A percentile compares a stretch with the other conserved stretches of the same genome.
phyloP scores from a whole-genome alignment of 2,888 invertebrate species.

The Agrilus mali region DNA sequence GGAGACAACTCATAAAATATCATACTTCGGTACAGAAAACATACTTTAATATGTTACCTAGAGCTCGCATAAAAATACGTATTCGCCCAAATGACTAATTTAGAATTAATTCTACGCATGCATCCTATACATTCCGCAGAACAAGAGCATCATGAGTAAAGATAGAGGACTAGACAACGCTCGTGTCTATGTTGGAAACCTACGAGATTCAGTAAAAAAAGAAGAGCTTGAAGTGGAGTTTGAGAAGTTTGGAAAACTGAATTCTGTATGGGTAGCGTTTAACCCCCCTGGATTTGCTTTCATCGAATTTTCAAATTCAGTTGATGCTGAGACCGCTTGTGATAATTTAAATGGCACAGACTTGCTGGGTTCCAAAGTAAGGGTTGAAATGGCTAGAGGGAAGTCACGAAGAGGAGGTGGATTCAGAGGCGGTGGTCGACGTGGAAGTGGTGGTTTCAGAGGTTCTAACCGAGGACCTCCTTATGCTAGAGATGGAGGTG shows the following conservation, averaged over 20 bases:
- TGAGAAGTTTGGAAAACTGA: conserved; percentile 83
- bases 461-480: conserved; percentile 10
- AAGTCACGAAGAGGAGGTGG: conserved; percentile 53
- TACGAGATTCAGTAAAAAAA: conserved; percentile 79
- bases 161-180: conserved; percentile 40
- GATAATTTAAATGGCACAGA: conserved; percentile 79
- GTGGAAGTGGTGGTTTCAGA: conserved; percentile 20
- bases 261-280: conserved; percentile 87
- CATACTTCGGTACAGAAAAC: too few species aligned
- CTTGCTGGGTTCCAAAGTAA: conserved; percentile 73
- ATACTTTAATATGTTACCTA: conserved; percentile 2
- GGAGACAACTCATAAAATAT: too few species aligned
- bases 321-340: conserved; percentile 83
- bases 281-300: conserved; percentile 92
- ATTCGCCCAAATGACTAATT: conserved; percentile 32
- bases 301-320: conserved; percentile 80
- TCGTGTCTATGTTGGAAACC: conserved; percentile 81
- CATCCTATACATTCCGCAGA: conserved; percentile 33
- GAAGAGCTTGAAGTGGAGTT: conserved; percentile 86
- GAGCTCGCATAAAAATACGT: conserved; percentile 24
- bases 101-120: conserved; percentile 18
- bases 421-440: conserved; percentile 44
- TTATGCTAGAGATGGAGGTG: conserved; percentile 15
- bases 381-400: conserved; percentile 79
- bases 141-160: conserved; percentile 3